Percentiles rank a stretch among this genome's conserved stretches.
Conservation (phyloP, 2,888 invertebrate genomes). For the Chromoteleia sp. region DNA sequence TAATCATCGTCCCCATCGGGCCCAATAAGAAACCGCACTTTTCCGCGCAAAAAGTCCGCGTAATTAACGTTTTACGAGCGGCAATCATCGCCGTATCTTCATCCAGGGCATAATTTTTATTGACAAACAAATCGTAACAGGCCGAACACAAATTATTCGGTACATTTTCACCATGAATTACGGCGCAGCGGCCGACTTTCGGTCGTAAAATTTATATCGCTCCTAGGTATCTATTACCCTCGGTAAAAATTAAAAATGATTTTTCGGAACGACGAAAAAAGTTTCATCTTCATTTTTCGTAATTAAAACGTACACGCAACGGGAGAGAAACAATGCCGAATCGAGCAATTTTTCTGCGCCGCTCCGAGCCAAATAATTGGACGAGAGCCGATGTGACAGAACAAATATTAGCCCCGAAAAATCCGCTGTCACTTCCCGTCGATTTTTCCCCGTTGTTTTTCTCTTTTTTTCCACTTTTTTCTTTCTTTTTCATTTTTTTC, state of each 20-base stretch:
- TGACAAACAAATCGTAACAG: slow-evolving; percentile 69
- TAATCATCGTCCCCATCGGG: slow-evolving; percentile 25
- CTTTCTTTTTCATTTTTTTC: slow-evolving; percentile 4
- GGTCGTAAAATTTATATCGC: slow-evolving; percentile 71
- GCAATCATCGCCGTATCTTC: slow-evolving; percentile 59
- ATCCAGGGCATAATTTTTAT: slow-evolving; percentile 67
- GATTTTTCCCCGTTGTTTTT: slow-evolving; percentile 21
- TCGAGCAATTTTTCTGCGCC: slow-evolving; percentile 27
- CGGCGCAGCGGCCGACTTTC: slow-evolving; percentile 66
- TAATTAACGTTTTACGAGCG: slow-evolving; percentile 67
- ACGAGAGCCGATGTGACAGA: slow-evolving; percentile 42
- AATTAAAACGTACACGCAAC: slow-evolving; percentile 65
- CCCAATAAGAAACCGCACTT: slow-evolving; percentile 53
- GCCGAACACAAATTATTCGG: slow-evolving; percentile 69
- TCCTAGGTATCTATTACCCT: slow-evolving; percentile 67
- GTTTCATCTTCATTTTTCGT: slow-evolving; percentile 61
- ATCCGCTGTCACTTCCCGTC: slow-evolving; percentile 39
- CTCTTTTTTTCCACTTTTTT: not conserved
- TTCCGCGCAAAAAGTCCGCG: slow-evolving; percentile 61
- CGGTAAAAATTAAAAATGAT: slow-evolving; percentile 68
- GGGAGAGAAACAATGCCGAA: slow-evolving; percentile 37
- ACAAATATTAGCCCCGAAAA: slow-evolving; percentile 51
- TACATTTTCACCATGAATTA: slow-evolving; percentile 71
- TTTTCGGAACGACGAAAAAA: slow-evolving; percentile 66
- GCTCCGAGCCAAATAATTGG: slow-evolving; percentile 41